phyloP scores from a whole-genome alignment of 2,888 invertebrate species.

The Nomada goodeniana region DNA sequence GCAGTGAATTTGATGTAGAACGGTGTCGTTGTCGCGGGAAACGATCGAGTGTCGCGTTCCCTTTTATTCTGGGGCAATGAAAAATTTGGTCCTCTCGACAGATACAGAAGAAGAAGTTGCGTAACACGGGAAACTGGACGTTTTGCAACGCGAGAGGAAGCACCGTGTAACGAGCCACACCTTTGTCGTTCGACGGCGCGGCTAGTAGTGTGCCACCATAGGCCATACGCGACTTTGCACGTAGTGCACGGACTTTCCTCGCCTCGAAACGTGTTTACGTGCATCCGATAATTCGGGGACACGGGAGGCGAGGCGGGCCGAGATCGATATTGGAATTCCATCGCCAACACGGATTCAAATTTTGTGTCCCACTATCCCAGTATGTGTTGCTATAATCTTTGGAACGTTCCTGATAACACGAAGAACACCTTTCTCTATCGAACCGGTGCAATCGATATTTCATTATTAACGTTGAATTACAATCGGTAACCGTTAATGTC shows the following conservation, averaged over 20 bases:
- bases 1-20: no score
- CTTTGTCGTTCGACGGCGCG: conserved; percentile 52
- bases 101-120: conserved; percentile 10
- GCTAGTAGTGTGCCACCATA: conserved; percentile 58
- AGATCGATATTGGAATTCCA: conserved; percentile 22
- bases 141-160: conserved; percentile 33
- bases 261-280: conserved; percentile 36
- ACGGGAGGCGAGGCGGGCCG: conserved; percentile 3
- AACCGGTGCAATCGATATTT: no score
- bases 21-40: no score
- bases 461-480: no score
- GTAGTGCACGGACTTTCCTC: conserved; percentile 72
- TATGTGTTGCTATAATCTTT: no score
- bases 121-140: conserved; percentile 23
- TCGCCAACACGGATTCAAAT: not conserved
- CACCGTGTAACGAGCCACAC: conserved; percentile 61
- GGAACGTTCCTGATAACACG: no score
- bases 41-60: no score
- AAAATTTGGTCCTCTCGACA: not conserved
- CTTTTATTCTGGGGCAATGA: no score
- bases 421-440: no score
- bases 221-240: conserved; percentile 67
- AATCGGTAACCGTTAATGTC: no score
- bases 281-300: conserved; percentile 55
- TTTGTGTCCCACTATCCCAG: no score